Base-by-base conservation (phyloP, 2,888 invertebrate genomes). In the Vesta saturnalis region DNA sequence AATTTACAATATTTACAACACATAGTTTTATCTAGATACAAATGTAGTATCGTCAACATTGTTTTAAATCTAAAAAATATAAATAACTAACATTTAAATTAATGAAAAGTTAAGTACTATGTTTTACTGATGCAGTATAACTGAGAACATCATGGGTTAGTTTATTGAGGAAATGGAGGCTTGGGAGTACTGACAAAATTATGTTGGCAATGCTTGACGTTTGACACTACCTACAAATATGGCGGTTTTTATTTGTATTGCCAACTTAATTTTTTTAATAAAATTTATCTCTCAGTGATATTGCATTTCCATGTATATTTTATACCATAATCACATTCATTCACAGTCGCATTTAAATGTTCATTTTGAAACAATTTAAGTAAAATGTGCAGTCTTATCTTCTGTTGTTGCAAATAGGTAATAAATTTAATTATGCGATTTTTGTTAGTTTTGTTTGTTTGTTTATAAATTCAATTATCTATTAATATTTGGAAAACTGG, bases 401-500 rank as follows among this genome's bases (percentile, higher is more conserved):
- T 14, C 56, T 23, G 16, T 15, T 66, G 61, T 43, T 35, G 55
- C 21, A 47, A 54, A 52, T n/a, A n/a, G n/a, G n/a, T n/a, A n/a
- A 39, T 14, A 35, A 15, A 16, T 30, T 60, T 46, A 23, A 15
- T 21, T 52, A 39, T 54, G 23, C 22, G 16, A n/a, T n/a, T n/a
- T n/a, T n/a, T n/a, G n/a, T n/a, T n/a, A n/a, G n/a, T 14, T 35
- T 16, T 18, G 15, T 18, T 60, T 12, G 23, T 18, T 1, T 15
- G 18, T 14, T n/a, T 56, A 3, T 30, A 18, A 23, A 10, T 15
- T 19, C 18, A 64, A 56, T 72, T 79, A 79, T 76, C 79, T 77
- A 61, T 78, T 72, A 60, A 75, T 72, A 22, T 66, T 76, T 21
- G 74, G 74, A 18, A 74, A 68, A 56, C 74, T 77, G 22, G 71